Evolutionary conservation across 2,113 vertebrate species (phyloP).

Genomic region (Hippocampus zosterae): DNA sequence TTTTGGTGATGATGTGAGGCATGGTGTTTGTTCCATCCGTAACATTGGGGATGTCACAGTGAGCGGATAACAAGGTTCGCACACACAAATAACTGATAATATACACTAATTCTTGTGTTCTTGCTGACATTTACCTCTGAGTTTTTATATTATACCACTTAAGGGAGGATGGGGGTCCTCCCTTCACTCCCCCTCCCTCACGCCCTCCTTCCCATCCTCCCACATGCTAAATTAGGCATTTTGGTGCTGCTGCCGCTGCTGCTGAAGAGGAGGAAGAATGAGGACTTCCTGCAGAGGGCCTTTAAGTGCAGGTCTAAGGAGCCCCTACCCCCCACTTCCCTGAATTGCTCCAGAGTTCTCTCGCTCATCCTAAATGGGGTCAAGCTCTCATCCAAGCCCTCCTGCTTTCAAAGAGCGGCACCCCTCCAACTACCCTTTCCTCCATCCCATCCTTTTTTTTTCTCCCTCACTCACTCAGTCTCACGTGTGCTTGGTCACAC

Average conservation of each 20-base stretch:
- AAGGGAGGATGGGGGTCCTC: conserved; percentile 37
- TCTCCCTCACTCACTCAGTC: conserved; percentile 20
- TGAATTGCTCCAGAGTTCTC: conserved; percentile 32
- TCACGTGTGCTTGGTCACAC: not conserved
- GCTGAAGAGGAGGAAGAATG: conserved; percentile 55
- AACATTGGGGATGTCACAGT: conserved; percentile 6
- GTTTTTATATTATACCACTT: conserved; percentile 49
- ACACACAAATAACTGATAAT: conserved; percentile 31
- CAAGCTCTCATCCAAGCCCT: conserved; percentile 66
- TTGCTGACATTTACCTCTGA: conserved; percentile 53
- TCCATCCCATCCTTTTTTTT: conserved; percentile 31
- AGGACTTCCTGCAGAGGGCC: conserved; percentile 57
- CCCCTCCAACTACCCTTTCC: conserved; percentile 68
- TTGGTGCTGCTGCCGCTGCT: conserved; percentile 19
- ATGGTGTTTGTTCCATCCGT: not conserved
- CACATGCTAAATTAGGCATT: conserved; percentile 25
- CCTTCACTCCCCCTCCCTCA: conserved; percentile 24
- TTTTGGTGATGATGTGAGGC: not conserved
- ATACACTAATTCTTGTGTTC: conserved; percentile 41
- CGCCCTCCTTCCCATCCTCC: conserved; percentile 12
- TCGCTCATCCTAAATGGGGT: conserved; percentile 76
- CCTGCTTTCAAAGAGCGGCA: conserved; percentile 73
- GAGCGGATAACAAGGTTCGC: conserved; percentile 1
- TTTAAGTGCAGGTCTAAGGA: conserved; percentile 51
- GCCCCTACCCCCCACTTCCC: conserved; percentile 23